Evolutionary conservation across 2,113 vertebrate species (phyloP).

Genomic region (Pardalotus punctatus): DNA sequence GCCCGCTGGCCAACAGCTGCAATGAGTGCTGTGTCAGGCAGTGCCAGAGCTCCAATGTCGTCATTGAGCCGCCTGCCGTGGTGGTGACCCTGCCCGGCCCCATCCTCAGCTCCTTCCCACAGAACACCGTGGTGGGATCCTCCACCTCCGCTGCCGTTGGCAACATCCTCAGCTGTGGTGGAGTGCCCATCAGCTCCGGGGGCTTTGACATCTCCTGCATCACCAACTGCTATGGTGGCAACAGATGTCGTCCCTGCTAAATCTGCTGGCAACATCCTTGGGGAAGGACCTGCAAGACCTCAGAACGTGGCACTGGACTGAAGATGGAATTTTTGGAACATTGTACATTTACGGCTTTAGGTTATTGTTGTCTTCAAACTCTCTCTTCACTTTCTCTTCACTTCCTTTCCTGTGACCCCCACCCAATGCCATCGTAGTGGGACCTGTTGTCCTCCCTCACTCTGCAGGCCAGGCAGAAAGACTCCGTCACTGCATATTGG

Average conservation of each 20-base stretch:
- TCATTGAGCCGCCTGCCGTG: not conserved
- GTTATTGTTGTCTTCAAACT: not conserved
- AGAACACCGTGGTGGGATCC: not conserved
- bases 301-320: not conserved
- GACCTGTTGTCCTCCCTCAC: not conserved
- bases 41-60: not conserved
- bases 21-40: not conserved
- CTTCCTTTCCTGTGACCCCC: not conserved
- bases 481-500: too few species aligned
- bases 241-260: not conserved
- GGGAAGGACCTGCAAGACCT: not conserved
- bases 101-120: not conserved
- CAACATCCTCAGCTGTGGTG: not conserved
- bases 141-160: not conserved
- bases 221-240: not conserved
- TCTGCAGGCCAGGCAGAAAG: too few species aligned
- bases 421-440: too few species aligned
- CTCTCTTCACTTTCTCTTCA: not conserved
- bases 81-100: not conserved
- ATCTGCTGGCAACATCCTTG: fast-evolving
- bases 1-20: not conserved
- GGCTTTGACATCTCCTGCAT: not conserved
- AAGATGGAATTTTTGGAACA: not conserved
- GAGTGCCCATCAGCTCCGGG: not conserved
- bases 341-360: not conserved